Evolutionary conservation across 2,888 invertebrate species (phyloP), one percentile per base, ranked within the genome.

Genomic region (Antheraea assamensis): DNA sequence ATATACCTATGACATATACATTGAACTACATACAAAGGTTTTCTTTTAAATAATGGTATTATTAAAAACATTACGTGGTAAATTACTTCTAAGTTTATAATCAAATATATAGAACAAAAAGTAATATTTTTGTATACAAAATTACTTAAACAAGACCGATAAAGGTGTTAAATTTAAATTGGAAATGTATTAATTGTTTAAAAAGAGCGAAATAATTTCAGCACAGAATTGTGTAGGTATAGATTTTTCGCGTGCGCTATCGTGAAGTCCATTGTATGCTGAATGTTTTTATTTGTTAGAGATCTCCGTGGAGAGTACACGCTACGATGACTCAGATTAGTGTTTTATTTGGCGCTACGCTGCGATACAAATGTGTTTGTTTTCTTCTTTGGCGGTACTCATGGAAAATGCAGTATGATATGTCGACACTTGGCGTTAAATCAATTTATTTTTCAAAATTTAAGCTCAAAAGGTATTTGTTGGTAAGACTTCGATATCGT

Each of bases 131-230:
- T 17, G 3, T 49, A 49, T 15, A 49, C 49, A 49, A 15, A 49
- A 49, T 49, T 10, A 49, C 7, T 52, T 52, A 52, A 52, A 4
- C 3, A 21, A 58, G 24, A 24, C 24, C 24, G 58, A 24, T 8
- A 58, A 24, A 10, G 24, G 24, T 58, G 24, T 58, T 58, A n/a
- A 58, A 58, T 58, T 24, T 24, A n/a, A 5, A 58, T 58, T 58
- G n/a, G 7, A 58, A 58, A 58, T 58, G 8, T 58, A 58, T 58
- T 17, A 30, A 0, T 3, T 30, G 1, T 64, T 30, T 27, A 17
- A 17, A 68, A 76, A 76, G 76, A 76, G 75, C 74, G 75, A 76
- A 72, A 71, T 76, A 35, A 35, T 35, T 68, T 19, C 68, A 68
- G 68, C 2, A 68, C 3, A 68, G 10, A 66, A 31, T 68, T 35